phyloP scores from a whole-genome alignment of 2,888 invertebrate genomes.

The Uropetala carovei region DNA sequence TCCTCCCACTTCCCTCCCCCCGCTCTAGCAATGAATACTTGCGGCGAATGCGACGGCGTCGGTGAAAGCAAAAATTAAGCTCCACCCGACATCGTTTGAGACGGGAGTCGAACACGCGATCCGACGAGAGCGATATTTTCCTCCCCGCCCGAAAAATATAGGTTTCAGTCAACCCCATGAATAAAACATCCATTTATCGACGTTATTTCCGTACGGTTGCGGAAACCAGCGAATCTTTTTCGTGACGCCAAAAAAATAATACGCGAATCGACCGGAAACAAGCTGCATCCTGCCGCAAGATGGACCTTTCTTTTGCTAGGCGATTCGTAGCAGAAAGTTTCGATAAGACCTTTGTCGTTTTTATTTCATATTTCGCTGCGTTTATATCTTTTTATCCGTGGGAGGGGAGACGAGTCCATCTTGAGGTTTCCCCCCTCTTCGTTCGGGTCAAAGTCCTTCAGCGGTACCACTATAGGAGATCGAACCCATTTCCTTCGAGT shows the following conservation, averaged over 20 bases:
- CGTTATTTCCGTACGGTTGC: too few species aligned
- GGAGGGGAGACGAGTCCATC: too few species aligned
- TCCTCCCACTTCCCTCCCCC: too few species aligned
- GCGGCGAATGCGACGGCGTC: too few species aligned
- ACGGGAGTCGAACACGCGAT: too few species aligned
- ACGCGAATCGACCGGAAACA: not conserved
- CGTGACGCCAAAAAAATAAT: not conserved
- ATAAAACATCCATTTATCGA: not conserved
- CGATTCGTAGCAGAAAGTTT: not conserved
- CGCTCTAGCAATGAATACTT: too few species aligned
- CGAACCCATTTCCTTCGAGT: slow-evolving; percentile 37
- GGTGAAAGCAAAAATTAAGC: too few species aligned
- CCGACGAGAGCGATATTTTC: too few species aligned
- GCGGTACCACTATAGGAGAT: not conserved
- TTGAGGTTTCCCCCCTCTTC: not conserved
- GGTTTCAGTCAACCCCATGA: not conserved
- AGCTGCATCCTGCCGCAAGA: not conserved
- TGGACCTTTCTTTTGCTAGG: not conserved
- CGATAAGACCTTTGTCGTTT: not conserved
- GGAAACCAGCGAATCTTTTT: not conserved
- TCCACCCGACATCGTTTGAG: too few species aligned
- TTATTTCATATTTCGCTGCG: not conserved
- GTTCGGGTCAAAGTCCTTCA: slow-evolving; percentile 1
- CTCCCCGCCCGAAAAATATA: not conserved
- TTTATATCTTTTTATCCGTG: too few species aligned